Base-by-base conservation (phyloP, 1,140 invertebrate species). In the Brachionus paranguensis region DNA sequence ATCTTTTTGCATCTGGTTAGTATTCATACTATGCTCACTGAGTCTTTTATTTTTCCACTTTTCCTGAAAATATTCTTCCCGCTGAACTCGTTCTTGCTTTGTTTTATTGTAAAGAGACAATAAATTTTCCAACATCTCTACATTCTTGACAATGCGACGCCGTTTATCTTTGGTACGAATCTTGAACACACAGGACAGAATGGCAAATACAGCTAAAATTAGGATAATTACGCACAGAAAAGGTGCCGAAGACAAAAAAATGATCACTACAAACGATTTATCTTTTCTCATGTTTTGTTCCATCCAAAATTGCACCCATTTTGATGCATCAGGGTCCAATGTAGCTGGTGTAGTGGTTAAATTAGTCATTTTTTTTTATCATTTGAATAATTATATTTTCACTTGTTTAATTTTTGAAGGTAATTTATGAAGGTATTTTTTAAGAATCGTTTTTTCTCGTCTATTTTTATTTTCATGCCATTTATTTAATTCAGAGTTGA, bases 51-150 rank as follows among this genome's bases (percentile, higher is more conserved):
- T 24, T 76, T 27, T 76, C 7, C 12, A 20, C 2, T 43, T 72
- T 43, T 41, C 24, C 20, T 60, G 17, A 29, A 79, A 50, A 11
- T 27, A 17, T 64, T 64, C n/a, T 10, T 81, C 78, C 0, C 78
- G n/a, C 50, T 50, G 45, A 50, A 64, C 45, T 81, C 78, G 11
- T 33, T 64, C 53, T 11, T 64, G 17, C 27, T 64, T 64, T 6
- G n/a, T 64, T 64, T 81, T 55, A 14, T 60, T 68, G 10, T 64
- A 20, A 64, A 81, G 43, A 14, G 24, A 37, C 12, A 81, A 27
- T 17, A 81, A 81, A 81, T 81, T 81, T 68, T 81, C 53, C 1
- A 81, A 14, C 4, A 43, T 20, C 29, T 68, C n/a, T 5, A 81
- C 43, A 68, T 81, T 24, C 14, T 20, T 24, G 10, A 29, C 53